Percentiles rank a stretch among this genome's conserved stretches.
phyloP scores from a whole-genome alignment of 2,113 vertebrate genomes.

The Rhinoderma darwinii region DNA sequence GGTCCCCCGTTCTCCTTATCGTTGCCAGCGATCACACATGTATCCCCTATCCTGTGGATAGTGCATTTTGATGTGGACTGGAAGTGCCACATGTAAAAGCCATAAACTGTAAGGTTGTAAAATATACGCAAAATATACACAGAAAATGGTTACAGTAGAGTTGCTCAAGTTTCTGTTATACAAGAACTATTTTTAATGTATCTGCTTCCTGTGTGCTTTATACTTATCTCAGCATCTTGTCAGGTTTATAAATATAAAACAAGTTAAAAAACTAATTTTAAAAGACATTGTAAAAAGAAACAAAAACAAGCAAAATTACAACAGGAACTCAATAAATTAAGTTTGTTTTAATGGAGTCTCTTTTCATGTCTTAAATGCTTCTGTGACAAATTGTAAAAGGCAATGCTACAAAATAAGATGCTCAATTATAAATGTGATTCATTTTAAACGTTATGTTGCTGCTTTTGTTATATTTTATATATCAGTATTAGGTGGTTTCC shows the following conservation, averaged over 20 bases:
- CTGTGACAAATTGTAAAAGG: background rate
- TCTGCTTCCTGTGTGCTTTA: background rate
- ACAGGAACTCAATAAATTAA: background rate
- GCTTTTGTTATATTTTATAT: background rate
- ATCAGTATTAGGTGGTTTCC: background rate
- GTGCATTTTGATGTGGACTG: background rate
- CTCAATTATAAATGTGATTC: background rate
- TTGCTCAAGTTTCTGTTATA: background rate
- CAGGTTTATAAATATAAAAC: too few relatives aligned
- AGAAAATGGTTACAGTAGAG: background rate
- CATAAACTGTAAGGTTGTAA: background rate
- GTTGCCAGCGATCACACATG: too few relatives aligned
- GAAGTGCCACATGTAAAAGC: background rate
- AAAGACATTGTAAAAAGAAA: too few relatives aligned
- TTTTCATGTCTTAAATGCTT: too few relatives aligned
- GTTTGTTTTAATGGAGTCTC: background rate
- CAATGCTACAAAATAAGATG: background rate
- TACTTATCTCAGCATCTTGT: background rate
- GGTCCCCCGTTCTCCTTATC: too few relatives aligned
- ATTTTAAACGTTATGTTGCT: background rate
- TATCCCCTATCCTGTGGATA: too few relatives aligned
- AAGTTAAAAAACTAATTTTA: too few relatives aligned
- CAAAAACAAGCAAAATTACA: background rate
- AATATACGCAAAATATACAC: background rate
- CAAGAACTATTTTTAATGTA: background rate